Evolutionary conservation across 2,113 vertebrate species (phyloP).

Genomic region (Petrocephalus microphthalmus): DNA sequence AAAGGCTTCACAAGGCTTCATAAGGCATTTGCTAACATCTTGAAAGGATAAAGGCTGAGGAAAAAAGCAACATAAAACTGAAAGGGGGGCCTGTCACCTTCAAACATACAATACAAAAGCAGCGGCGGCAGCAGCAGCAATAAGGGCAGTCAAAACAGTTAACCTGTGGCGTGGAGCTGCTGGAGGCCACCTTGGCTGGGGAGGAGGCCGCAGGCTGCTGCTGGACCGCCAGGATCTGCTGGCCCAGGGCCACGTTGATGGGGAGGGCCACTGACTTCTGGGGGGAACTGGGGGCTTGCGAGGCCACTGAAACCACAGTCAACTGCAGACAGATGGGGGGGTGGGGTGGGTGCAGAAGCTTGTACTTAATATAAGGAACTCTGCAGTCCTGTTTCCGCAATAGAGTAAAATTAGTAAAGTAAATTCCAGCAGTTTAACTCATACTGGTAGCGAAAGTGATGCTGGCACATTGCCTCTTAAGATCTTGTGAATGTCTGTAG

Average conservation of each 20-base stretch:
- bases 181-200: slow-evolving; percentile 70
- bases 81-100: background rate
- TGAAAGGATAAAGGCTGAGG: background rate
- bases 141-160: background rate
- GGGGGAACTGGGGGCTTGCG: slow-evolving; percentile 68
- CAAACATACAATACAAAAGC: background rate
- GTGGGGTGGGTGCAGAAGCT: background rate
- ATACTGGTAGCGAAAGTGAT: background rate
- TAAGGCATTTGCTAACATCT: background rate
- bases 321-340: slow-evolving; percentile 54
- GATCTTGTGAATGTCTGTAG: background rate
- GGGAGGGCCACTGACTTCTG: slow-evolving; percentile 78
- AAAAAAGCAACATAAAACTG: background rate
- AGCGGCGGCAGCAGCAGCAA: too few relatives aligned
- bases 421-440: background rate
- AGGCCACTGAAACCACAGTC: slow-evolving; percentile 79
- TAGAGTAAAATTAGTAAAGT: background rate
- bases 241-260: slow-evolving; percentile 75
- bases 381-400: background rate
- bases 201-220: slow-evolving; percentile 73
- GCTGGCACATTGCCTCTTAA: background rate
- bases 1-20: background rate
- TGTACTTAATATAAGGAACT: background rate
- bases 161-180: slow-evolving; percentile 69
- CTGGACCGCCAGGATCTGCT: slow-evolving; percentile 80